These are phyloP conservation scores for Nansenia antarctica DNA, from an alignment of 2,113 vertebrate genomes.

Conservation along the genomic window DNA sequence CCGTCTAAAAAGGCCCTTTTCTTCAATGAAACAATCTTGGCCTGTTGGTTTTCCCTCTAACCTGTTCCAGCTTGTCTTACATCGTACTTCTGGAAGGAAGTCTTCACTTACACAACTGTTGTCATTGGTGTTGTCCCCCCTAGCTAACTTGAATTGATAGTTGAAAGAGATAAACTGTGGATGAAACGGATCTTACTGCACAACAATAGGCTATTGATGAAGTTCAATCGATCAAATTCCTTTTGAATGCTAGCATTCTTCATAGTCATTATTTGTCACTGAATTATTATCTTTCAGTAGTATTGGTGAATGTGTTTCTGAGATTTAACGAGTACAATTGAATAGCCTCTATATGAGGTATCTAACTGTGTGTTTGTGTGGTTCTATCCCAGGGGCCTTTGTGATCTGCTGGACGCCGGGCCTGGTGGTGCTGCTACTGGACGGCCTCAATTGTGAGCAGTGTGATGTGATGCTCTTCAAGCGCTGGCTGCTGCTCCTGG, in stretches of 20 bases:
- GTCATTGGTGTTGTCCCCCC: too few species aligned
- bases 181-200: too few species aligned
- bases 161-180: neutral
- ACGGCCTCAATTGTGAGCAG: conserved; percentile 84
- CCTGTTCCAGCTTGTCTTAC: neutral
- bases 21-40: neutral
- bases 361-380: neutral
- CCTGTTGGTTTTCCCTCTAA: conserved; percentile 5
- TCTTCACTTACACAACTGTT: too few species aligned
- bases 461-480: conserved; percentile 86
- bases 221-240: too few species aligned
- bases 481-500: conserved; percentile 91
- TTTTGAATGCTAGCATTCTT: too few species aligned
- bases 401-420: conserved; percentile 98
- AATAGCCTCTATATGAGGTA: neutral
- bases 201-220: too few species aligned
- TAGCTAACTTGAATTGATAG: neutral
- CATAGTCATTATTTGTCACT: too few species aligned
- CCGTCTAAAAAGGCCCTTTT: neutral
- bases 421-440: conserved; percentile 87
- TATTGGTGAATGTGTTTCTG: too few species aligned
- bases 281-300: too few species aligned
- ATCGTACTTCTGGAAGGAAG: neutral
- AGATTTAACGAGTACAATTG: neutral
- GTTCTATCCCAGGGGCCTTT: conserved; percentile 83